phyloP scores from a whole-genome alignment of 2,888 invertebrate species.

The Mythimna vitellina region DNA sequence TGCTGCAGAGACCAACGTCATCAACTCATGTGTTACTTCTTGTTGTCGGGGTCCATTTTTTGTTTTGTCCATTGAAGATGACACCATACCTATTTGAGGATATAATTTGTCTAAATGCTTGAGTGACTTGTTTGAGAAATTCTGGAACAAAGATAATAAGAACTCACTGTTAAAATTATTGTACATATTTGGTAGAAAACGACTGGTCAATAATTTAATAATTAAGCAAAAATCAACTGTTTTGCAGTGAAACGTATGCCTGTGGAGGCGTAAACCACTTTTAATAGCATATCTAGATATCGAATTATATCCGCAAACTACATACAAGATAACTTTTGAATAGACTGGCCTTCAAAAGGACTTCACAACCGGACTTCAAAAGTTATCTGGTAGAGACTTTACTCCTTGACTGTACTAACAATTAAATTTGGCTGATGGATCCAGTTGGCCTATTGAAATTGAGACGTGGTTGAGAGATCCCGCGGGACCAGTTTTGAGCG shows the following conservation, averaged over 20 bases:
- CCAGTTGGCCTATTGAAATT: no score
- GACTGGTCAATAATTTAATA: neutral
- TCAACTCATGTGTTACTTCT: conserved; percentile 89
- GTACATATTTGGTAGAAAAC: conserved; percentile 4
- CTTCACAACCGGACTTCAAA: no score
- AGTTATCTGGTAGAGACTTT: no score
- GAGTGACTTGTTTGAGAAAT: conserved; percentile 98
- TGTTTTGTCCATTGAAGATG: conserved; percentile 94
- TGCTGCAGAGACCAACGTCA: conserved; percentile 70
- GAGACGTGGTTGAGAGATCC: no score
- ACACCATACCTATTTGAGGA: conserved; percentile 95
- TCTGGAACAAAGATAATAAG: conserved; percentile 90
- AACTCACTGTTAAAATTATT: conserved; percentile 1
- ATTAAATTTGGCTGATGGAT: no score
- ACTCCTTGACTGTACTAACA: no score
- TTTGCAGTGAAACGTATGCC: neutral
- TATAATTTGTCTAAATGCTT: conserved; percentile 99
- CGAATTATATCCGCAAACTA: no score
- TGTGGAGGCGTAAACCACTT: neutral
- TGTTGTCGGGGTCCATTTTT: conserved; percentile 97
- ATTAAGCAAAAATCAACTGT: conserved; percentile 5
- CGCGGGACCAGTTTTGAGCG: no score
- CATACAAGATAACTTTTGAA: no score
- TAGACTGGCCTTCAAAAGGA: no score
- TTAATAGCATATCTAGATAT: neutral